Conservation (phyloP, 2,113 vertebrate species). For the Numida meleagris region DNA sequence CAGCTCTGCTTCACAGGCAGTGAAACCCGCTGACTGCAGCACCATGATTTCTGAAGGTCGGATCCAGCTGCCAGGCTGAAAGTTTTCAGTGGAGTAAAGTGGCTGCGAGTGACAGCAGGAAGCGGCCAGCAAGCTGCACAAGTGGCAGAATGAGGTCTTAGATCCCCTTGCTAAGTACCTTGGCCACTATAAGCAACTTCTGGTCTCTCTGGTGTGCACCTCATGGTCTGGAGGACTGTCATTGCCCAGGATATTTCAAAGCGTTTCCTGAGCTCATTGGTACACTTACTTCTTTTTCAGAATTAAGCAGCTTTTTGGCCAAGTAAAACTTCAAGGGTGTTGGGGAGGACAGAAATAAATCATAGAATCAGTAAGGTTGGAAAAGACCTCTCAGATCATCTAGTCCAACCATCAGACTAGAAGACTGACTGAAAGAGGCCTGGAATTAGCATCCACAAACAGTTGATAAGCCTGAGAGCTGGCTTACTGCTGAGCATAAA, state of each 20-base stretch:
- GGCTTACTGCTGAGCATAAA: not conserved
- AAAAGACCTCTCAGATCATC: too few relatives aligned
- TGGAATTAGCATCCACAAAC: not conserved
- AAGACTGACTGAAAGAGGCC: not conserved
- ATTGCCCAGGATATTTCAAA: not conserved
- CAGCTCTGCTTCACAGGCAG: not conserved
- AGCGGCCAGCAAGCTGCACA: fast-evolving
- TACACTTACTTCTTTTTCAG: not conserved
- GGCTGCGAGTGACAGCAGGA: not conserved
- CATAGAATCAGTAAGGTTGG: too few relatives aligned
- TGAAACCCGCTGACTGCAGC: not conserved
- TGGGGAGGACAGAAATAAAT: not conserved
- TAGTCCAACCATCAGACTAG: not conserved
- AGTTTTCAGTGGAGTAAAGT: not conserved
- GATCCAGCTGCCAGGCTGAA: not conserved
- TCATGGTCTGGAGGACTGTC: not conserved
- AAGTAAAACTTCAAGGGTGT: not conserved
- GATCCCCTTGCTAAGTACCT: not conserved
- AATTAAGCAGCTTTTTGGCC: not conserved
- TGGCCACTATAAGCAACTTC: not conserved
- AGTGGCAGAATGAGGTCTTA: not conserved
- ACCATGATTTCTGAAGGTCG: not conserved
- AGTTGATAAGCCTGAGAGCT: not conserved
- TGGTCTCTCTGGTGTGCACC: not conserved
- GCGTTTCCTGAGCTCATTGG: not conserved